These are phyloP conservation scores for Polyodon spathula DNA, from an alignment of 2,113 vertebrate genomes.

Conservation along the genomic window DNA sequence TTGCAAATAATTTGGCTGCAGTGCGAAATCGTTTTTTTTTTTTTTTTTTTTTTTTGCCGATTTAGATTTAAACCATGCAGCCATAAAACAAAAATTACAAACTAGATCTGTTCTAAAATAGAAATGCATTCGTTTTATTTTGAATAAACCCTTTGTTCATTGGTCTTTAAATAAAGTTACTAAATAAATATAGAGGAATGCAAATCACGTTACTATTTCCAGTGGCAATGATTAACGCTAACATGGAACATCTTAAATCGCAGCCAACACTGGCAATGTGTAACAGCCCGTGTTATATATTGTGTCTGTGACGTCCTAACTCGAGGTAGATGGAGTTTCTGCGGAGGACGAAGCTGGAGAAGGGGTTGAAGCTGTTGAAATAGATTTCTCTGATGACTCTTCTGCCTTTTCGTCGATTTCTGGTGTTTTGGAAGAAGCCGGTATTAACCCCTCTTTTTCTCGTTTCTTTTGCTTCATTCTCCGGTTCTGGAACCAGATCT, in stretches of 20 bases:
- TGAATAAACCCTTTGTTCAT: neutral
- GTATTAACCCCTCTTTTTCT: conserved; percentile 85
- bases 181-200: too few species aligned
- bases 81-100: too few species aligned
- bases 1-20: too few species aligned
- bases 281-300: too few species aligned
- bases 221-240: too few species aligned
- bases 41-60: too few species aligned
- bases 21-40: too few species aligned
- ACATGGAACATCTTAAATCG: too few species aligned
- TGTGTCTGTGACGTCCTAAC: conserved; percentile 48
- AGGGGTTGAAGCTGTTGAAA: conserved; percentile 74
- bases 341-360: conserved; percentile 74
- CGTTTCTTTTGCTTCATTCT: conserved; percentile 98
- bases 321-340: conserved; percentile 68
- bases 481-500: conserved; percentile 98
- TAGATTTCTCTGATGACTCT: conserved; percentile 81
- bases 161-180: neutral
- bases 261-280: too few species aligned
- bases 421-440: conserved; percentile 61
- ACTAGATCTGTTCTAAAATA: too few species aligned
- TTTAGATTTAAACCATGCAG: too few species aligned
- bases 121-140: neutral
- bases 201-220: too few species aligned
- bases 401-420: conserved; percentile 76